Conservation (phyloP, 2,888 invertebrate species). For the Aleiodes alternator region DNA sequence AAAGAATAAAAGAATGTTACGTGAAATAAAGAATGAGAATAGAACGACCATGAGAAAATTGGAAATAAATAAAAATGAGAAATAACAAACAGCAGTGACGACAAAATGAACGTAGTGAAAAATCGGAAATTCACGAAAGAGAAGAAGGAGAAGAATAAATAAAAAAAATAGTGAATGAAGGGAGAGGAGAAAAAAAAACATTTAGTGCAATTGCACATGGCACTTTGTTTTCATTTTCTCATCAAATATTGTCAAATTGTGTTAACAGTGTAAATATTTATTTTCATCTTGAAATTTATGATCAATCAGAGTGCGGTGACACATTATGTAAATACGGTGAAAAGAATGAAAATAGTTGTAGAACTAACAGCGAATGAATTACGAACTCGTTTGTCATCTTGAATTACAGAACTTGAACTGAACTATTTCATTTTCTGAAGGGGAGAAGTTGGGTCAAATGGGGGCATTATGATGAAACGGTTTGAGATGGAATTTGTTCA, state of each 20-base stretch:
- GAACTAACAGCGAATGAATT: no score
- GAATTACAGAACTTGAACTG: no score
- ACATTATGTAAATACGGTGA: neutral
- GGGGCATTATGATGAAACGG: no score
- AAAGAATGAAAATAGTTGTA: no score
- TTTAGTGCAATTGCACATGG: conserved; percentile 19
- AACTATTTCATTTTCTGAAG: no score
- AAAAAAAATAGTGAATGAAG: conserved; percentile 15
- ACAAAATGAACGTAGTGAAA: conserved; percentile 39
- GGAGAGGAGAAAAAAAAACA: conserved; percentile 19
- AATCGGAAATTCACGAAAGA: neutral
- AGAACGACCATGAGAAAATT: conserved; percentile 25
- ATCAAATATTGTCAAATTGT: conserved; percentile 12
- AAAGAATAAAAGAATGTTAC: neutral
- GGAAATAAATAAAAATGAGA: conserved; percentile 43
- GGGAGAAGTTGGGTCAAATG: no score
- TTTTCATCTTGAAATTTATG: conserved; percentile 6
- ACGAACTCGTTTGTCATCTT: no score
- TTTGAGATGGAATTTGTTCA: no score
- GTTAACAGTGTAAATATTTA: conserved; percentile 1
- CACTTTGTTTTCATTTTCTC: neutral
- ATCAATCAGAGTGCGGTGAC: conserved; percentile 14
- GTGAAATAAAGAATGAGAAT: conserved; percentile 5
- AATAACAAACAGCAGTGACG: conserved; percentile 34
- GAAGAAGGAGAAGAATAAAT: neutral